Evolutionary conservation across 2,797 vertebrate species (phyloP), one percentile per base, ranked within the genome.

Genomic region (Lacerta agilis): DNA sequence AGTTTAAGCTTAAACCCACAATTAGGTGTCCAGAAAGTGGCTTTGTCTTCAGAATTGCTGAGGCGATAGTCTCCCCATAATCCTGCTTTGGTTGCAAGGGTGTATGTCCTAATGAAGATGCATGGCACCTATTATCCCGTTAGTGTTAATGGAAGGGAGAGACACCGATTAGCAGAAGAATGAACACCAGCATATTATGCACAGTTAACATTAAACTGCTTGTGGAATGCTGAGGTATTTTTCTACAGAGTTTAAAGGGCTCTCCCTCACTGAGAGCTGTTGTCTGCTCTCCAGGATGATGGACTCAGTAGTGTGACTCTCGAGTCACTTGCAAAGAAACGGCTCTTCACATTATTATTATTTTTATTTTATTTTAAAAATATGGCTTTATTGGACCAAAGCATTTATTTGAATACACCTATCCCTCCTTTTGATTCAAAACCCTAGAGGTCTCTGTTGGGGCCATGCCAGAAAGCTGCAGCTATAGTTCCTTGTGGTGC

Each of bases 41-140:
- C 66, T 36, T 67, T 45, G 41, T 79, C 77, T 76, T 81, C 71
- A 69, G 45, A 89, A 89, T 2, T 85, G 88, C 83, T 87, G 86
- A 87, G 80, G 61, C 45, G 38, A 82, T 76, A 10, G 79, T 38
- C 71, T 87, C 29, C 49, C 83, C n/a, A 80, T 77, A 64, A 88
- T 79, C 79, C 61, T 79, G 67, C 82, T 89, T 78, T n/a, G 43
- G 71, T 81, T 89, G 83, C 83, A 89, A 67, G 58, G 79, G 83
- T 33, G 66, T 8, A 79, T n/a, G 71, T 67, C 61, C 83, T 89
- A 89, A 89, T 89, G 88, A 89, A 86, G 83, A 89, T 67, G 83
- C 71, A 89, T 82, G 88, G 36, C 55, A 43, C 55, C 83, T 81
- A 85, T 86, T 89, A 45, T 82, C 64, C 43, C 77, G 77, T 71